Percentiles rank a stretch among this genome's conserved stretches.
Evolutionary conservation across 2,888 invertebrate genomes (phyloP).

Genomic region (Cryptocephalus primarius): DNA sequence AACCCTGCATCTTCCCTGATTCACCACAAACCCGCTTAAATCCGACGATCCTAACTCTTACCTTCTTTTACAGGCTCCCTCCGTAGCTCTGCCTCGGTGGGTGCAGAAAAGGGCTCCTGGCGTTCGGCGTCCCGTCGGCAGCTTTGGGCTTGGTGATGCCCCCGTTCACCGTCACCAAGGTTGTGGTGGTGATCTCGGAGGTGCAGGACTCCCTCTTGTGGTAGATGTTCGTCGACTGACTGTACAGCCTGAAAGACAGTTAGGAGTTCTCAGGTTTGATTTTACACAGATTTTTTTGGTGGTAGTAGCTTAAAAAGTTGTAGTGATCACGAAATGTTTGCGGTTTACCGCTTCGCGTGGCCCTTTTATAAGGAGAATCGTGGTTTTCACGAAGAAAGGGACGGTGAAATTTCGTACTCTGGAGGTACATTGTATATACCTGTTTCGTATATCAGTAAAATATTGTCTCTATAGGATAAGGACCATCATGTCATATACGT

Average conservation of each 20-base stretch:
- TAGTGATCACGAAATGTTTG: too few relatives aligned
- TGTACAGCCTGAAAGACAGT: slow-evolving; percentile 49
- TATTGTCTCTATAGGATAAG: too few relatives aligned
- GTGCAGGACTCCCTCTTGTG: slow-evolving; percentile 69
- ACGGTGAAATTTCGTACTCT: too few relatives aligned
- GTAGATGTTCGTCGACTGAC: slow-evolving; percentile 54
- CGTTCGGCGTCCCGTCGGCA: slow-evolving; percentile 19
- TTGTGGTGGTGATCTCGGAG: slow-evolving; percentile 71
- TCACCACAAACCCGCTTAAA: too few relatives aligned
- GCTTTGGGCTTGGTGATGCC: slow-evolving; percentile 26
- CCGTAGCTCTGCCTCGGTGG: slow-evolving; percentile 25
- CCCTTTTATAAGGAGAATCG: too few relatives aligned
- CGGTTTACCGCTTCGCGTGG: too few relatives aligned
- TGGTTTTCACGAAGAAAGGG: too few relatives aligned
- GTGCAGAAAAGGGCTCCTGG: slow-evolving; percentile 29
- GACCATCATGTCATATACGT: too few relatives aligned
- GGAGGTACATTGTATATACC: too few relatives aligned
- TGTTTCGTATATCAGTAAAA: too few relatives aligned
- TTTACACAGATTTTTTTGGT: neutral
- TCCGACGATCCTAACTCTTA: too few relatives aligned
- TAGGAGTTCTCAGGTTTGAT: neutral
- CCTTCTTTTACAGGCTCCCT: slow-evolving; percentile 7
- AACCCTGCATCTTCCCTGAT: too few relatives aligned
- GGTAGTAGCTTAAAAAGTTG: neutral
- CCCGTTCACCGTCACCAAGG: slow-evolving; percentile 46